Evolutionary conservation across 2,888 invertebrate species (phyloP), one percentile per base, ranked within the genome.

Genomic region (Pristionchus mayeri): DNA sequence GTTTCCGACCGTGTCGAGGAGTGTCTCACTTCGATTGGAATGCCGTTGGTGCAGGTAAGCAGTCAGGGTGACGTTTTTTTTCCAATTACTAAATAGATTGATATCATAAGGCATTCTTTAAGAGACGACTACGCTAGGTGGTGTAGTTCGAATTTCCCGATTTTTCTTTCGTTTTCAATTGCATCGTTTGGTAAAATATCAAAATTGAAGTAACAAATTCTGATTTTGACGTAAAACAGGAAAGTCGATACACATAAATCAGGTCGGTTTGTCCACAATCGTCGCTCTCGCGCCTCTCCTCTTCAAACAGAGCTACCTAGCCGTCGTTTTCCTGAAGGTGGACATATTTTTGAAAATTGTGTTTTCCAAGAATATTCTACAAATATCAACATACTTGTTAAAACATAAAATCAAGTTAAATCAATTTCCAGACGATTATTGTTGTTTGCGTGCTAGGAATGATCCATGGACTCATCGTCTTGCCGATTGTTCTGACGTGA

Each of bases 241-340:
- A n/a, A n/a, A n/a, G n/a, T n/a, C n/a, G n/a, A n/a, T n/a, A 75
- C 16, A 48, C 50, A 21, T n/a, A 57, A 54, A 63, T 30, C 80
- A 89, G 85, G 90, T 91, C 24, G 91, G 91, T 4, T 81, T 91
- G 2, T 90, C 91, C 34, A 92, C 91, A 18, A 89, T 92, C 18
- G 90, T 92, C 50, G 91, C 91, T 6, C 84, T 91, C 11, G 86
- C 88, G 27, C 91, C 91, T 11, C 87, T 91, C 13, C 88, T 91
- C 50, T 88, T 92, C 87, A 91, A 91, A 81, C 91, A 90, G 84
- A 90, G 90, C 54, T 91, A 91, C 82, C 86, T 91, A 84, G 91
- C 91, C 0, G 75, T 92, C 24, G 91, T 91, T 63, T 91, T 91
- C 85, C 84, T 91, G 71, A 91, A 91, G 84, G 82, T 85, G 13